Evolutionary conservation across 2,888 invertebrate species (phyloP).

Genomic region (Cheilosia soror): DNA sequence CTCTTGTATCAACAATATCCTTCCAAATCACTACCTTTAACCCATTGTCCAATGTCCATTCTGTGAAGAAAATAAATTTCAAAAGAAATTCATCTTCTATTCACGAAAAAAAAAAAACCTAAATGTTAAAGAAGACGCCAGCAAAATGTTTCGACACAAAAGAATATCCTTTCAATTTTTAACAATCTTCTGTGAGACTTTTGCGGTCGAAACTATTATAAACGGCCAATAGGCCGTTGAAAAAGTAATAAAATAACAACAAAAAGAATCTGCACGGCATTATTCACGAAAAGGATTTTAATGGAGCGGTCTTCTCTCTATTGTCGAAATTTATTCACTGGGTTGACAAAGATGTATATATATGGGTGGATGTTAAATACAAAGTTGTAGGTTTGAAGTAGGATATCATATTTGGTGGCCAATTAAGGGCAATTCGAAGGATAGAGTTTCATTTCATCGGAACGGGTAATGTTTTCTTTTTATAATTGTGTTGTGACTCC

Average conservation of each 20-base stretch:
- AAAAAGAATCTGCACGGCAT: conserved; percentile 46
- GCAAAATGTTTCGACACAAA: conserved; percentile 28
- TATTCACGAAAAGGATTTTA: conserved; percentile 42
- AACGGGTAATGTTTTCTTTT: neutral
- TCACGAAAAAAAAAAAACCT: conserved; percentile 2
- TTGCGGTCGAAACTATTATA: conserved; percentile 70
- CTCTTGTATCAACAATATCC: conserved; percentile 55
- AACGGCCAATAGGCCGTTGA: conserved; percentile 61
- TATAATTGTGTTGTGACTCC: neutral
- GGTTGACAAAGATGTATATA: neutral
- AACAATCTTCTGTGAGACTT: conserved; percentile 40
- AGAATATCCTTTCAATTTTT: conserved; percentile 43
- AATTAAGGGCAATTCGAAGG: conserved; percentile 29
- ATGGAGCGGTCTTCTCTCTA: conserved; percentile 31
- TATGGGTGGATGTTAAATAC: neutral
- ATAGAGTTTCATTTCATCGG: conserved; percentile 5
- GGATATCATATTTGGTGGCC: neutral
- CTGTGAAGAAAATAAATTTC: conserved; percentile 1
- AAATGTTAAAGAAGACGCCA: conserved; percentile 23
- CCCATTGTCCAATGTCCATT: conserved; percentile 58
- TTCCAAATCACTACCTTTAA: conserved; percentile 57
- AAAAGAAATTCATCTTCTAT: conserved; percentile 26
- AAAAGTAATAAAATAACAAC: conserved; percentile 51
- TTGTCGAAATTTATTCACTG: conserved; percentile 31
- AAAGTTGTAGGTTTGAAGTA: neutral